Evolutionary conservation across 1,140 invertebrate species (phyloP).

Genomic region (Myzus persicae): DNA sequence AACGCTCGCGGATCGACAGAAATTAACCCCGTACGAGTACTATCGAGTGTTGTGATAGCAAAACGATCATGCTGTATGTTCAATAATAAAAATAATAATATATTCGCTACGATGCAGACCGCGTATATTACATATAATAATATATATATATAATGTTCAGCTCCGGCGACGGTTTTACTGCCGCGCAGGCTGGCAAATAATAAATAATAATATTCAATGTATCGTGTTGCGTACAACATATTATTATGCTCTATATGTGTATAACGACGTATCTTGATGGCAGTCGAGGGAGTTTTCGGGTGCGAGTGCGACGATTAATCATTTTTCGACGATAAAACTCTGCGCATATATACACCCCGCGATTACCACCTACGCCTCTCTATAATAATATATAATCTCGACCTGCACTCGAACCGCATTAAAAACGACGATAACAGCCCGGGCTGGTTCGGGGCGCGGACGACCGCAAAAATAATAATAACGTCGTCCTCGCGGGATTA

Average conservation of each 20-base stretch:
- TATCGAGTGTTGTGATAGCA: not conserved
- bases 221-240: not conserved
- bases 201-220: not conserved
- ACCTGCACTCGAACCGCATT: not conserved
- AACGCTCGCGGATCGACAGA: not conserved
- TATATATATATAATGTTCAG: not conserved
- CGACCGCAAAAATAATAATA: not conserved
- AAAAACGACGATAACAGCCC: not conserved
- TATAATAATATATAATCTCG: too few relatives aligned
- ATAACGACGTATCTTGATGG: not conserved
- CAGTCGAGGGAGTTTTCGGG: not conserved
- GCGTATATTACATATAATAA: too few relatives aligned
- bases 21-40: not conserved
- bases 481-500: not conserved
- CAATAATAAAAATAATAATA: not conserved
- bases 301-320: not conserved
- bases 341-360: not conserved
- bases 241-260: too few relatives aligned
- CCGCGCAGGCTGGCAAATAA: not conserved
- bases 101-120: not conserved
- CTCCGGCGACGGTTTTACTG: not conserved
- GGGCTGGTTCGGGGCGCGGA: not conserved
- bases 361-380: not conserved
- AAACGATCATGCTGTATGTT: not conserved
- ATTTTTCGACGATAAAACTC: slow-evolving; percentile 2